Evolutionary conservation across 23 tunicate genomes (phyloP), one percentile per base, ranked within the genome.

Genomic region (Corella eumyota): DNA sequence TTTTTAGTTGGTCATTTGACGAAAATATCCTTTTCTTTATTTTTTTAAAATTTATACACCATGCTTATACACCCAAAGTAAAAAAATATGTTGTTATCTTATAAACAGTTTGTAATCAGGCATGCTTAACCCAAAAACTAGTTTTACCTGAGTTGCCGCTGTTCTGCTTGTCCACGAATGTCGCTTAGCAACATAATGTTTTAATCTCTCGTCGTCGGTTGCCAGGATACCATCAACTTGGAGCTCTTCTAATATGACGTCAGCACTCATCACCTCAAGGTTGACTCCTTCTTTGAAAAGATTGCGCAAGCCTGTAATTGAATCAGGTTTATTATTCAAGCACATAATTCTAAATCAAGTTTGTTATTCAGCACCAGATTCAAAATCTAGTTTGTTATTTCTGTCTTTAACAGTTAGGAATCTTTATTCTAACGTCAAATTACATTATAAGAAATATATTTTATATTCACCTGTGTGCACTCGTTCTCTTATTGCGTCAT

Each of bases 181-280:
- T 4, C 94, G 76, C 45, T 73, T 64, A 17, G 78, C 29, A 21
- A 75, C 50, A 55, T 61, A 76, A 33, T 64, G 68, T 31, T 64
- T 69, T 21, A 84, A 58, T 22, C 56, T 34, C 5, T 63, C 78
- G 22, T 88, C 88, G 36, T 88, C 69, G 60, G 81, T 68, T 26
- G 60, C 46, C 21, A 67, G 46, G 37, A 88, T 78, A 1, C 57
- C 69, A 38, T 92, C 98, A 1, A 77, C 76, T 29, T 87, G 58
- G 85, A 92, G 76, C 35, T 92, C 98, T 50, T 92, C 93, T 32
- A 92, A 65, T 19, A 92, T 78, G 48, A 38, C 71, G 34, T 83
- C 85, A 22, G 75, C 75, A 50, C 81, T 74, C 93, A 92, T 71
- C 38, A 83, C 93, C 67, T 83, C 98, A 6, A 92, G 68, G 44